Conservation (phyloP, 2,797 vertebrate species). For the Pachyuromys duprasi region DNA sequence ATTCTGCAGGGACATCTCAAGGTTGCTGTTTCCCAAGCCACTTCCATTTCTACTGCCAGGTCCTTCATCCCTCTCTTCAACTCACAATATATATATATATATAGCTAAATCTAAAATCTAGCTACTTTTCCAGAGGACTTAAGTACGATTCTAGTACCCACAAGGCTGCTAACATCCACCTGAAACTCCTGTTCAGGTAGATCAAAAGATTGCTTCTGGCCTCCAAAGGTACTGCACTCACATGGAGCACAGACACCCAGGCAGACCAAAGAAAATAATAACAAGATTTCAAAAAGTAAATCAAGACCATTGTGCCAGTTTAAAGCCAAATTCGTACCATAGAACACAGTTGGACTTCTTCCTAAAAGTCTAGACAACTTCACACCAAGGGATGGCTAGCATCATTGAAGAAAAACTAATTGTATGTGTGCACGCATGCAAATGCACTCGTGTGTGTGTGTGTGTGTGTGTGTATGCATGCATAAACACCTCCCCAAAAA, state of each 20-base stretch:
- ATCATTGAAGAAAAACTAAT: not conserved
- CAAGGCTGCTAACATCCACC: not conserved
- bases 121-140: not conserved
- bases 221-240: not conserved
- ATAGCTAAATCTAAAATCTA: not conserved
- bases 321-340: not conserved
- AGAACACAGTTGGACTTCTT: not conserved
- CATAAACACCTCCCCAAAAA: not conserved
- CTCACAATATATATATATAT: too few relatives aligned
- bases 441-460: not conserved
- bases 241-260: not conserved
- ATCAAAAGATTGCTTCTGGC: too few relatives aligned
- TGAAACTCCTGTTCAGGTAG: not conserved
- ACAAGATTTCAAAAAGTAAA: not conserved
- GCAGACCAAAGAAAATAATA: not conserved
- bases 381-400: not conserved
- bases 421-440: not conserved
- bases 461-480: not conserved
- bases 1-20: slow-evolving; percentile 6
- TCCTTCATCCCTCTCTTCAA: not conserved
- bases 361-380: not conserved
- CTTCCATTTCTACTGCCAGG: not conserved
- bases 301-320: not conserved
- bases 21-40: not conserved
- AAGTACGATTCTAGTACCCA: not conserved